Percentiles rank a stretch among this genome's conserved stretches.
Conservation (phyloP, 1,140 invertebrate genomes). For the Pygmarrhopalites habei region DNA sequence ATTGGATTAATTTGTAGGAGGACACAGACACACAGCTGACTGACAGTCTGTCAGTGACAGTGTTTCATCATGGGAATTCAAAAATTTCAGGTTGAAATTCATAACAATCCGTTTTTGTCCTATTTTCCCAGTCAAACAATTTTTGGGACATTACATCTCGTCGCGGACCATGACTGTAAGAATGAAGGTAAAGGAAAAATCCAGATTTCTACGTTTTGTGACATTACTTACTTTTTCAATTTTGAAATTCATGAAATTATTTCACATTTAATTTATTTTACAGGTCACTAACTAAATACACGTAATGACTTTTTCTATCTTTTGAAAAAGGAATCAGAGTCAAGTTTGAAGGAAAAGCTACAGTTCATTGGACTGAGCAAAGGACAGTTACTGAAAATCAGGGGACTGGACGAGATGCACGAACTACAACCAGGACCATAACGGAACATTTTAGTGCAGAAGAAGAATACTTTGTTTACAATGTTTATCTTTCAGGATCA, state of each 20-base stretch:
- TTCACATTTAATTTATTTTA: not conserved
- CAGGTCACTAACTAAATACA: not conserved
- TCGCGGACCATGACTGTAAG: not conserved
- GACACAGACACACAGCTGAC: too few relatives aligned
- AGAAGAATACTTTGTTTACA: not conserved
- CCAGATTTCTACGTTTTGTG: not conserved
- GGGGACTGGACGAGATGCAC: too few relatives aligned
- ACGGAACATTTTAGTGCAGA: slow-evolving; percentile 4
- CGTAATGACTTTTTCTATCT: not conserved
- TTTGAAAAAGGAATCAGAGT: too few relatives aligned
- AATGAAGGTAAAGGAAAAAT: too few relatives aligned
- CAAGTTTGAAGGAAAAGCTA: too few relatives aligned
- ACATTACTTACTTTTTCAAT: not conserved
- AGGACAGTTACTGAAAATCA: too few relatives aligned
- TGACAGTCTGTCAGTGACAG: too few relatives aligned
- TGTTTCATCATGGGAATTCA: not conserved
- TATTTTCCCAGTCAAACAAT: slow-evolving; percentile 17
- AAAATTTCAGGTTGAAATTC: not conserved
- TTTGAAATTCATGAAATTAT: not conserved
- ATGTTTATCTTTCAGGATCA: slow-evolving; percentile 8
- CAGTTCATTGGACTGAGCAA: too few relatives aligned
- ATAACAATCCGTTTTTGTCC: slow-evolving; percentile 7
- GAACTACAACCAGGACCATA: too few relatives aligned
- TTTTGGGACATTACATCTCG: not conserved
- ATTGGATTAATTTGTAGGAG: too few relatives aligned